Evolutionary conservation across 2,888 invertebrate species (phyloP), one percentile per base, ranked within the genome.

Genomic region (Hirtodrosophila trivittata): DNA sequence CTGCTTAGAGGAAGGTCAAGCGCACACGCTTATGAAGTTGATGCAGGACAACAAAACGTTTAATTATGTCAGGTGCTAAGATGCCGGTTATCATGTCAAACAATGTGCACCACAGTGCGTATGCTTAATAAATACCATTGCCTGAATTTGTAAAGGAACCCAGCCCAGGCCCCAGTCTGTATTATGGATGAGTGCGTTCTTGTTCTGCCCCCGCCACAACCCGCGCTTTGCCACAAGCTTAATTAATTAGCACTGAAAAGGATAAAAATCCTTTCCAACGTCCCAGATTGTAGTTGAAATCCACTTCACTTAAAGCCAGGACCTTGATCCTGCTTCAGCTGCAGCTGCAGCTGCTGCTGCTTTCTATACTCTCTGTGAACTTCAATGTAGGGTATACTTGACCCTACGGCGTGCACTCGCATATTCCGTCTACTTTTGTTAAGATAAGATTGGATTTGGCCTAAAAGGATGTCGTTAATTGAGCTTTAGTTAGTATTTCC

Each of bases 51-150:
- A 66, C 49, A 33, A 62, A 80, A 69, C 81, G 75, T 86, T 86
- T 86, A 86, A 82, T 86, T 86, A 82, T 86, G 81, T 77, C 84
- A 82, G 86, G 86, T 86, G 84, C 69, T 80, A 80, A 80, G 75
- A 76, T 64, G 84, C 63, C 69, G 66, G 70, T 86, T 82, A 82
- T 80, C 77, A 54, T 68, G 68, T 72, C 59, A 52, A 59, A 43
- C 58, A 64, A 50, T 62, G 56, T 43, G 52, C 18, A 37, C 37
- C 49, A 82, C 60, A 55, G 59, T 70, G 80, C 83, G 81, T 84
- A 71, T 72, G 43, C 68, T 64, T 75, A 66, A 77, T 62, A 33
- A 50, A 62, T 42, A 49, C 38, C 60, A 46, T 58, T 62, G 55
- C 28, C 56, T 65, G 66, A 60, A 73, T 73, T 66, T n/a, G n/a